Evolutionary conservation across 2,888 invertebrate genomes (phyloP), one percentile per base, ranked within the genome.

Genomic region (Eristalis intricaria): DNA sequence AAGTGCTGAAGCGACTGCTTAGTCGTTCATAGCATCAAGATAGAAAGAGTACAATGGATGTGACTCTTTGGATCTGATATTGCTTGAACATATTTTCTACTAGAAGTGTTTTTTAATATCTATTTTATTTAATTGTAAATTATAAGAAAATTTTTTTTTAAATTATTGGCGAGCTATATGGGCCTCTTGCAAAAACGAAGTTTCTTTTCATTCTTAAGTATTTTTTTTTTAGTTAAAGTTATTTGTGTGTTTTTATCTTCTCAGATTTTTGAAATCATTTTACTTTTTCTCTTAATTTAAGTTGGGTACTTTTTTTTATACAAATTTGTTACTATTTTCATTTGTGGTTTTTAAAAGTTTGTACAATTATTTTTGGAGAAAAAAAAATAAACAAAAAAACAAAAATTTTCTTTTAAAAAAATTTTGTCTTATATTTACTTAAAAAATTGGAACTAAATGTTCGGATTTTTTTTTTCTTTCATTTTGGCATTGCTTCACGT

Each of bases 111-210:
- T 84, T 84, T 79, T 75, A 88, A 82, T 88, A 83, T 88, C 81
- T 85, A 69, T 83, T 85, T 86, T 84, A 84, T 88, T 87, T 84
- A 77, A 71, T 89, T 87, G 83, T 83, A 84, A 89, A 80, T 83
- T 82, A 85, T 78, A 87, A 89, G 84, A 89, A 89, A 84, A 71
- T 84, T 84, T 26, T 82, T 81, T 85, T 58, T 76, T 89, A 90
- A 90, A 89, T 90, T 92, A 92, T 93, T 93, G 93, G 93, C 93
- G 93, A 93, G 93, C 93, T 93, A 93, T 93, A 93, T 93, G 93
- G 93, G 93, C 93, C 93, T 93, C 93, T 93, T 93, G 93, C 93
- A 93, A 93, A 93, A 93, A 93, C 93, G 93, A 93, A 93, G 93
- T 93, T 91, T 91, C 91, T 89, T 89, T 89, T 88, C 81, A 80